Base-by-base conservation (phyloP, 2,888 invertebrate species). In the Ernsta delagoae region DNA sequence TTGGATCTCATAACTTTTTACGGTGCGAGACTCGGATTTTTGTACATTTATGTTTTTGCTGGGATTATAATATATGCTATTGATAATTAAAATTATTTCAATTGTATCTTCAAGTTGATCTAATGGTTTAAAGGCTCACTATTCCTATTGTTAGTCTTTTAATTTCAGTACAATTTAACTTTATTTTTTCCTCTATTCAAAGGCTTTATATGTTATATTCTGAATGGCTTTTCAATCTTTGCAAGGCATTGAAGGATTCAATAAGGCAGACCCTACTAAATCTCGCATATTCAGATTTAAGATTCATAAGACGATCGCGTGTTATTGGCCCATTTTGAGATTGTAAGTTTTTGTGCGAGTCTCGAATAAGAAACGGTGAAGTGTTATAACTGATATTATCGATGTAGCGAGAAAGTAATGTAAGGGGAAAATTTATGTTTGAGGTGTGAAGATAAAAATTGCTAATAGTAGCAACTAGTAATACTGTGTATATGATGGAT, bases 241-340 rank as follows among this genome's bases (percentile, higher is more conserved):
- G 53, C 24, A 65, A 50, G 50, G 31, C 65, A 59, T 66, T 24
- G 59, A 8, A 48, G 60, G 60, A 54, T 67, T 67, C 60, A 67
- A 67, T 67, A 67, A 60, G 34, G 6, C 2, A 12, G 36, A 60
- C 66, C 66, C 54, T 54, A 54, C 66, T 61, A 67, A 67, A 67
- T 67, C 66, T 34, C 60, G 48, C 4, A 48, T 24, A 31, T 39
- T 59, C 66, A 67, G 59, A 66, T 61, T 61, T 31, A n/a, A 60
- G 34, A 54, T 67, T 61, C 60, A 67, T 61, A 54, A 67, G 66
- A 54, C 60, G 53, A 61, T 12, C 43, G 60, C 66, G 66, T 67
- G 66, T 60, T 67, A 54, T 50, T 67, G 54, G 53, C 39, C 59
- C 60, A 11, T 61, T 53, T 12, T 67, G 43, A 61, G 54, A 67